Conservation (phyloP, 2,888 invertebrate genomes). For the Abrostola tripartita region DNA sequence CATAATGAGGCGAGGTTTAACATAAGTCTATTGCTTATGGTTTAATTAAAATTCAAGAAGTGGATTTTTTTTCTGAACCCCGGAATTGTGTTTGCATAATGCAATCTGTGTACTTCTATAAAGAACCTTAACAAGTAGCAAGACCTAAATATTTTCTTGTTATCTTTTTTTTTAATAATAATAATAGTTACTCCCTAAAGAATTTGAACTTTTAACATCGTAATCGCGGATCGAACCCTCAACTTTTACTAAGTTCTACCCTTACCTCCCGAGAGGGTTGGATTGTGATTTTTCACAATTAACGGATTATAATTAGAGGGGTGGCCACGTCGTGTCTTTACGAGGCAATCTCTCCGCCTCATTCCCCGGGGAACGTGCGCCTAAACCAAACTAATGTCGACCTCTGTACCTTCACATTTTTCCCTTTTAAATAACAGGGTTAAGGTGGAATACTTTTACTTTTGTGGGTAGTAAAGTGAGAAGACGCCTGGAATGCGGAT, state of each 20-base stretch:
- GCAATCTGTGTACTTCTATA: background rate
- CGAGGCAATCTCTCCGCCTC: constrained; percentile 63
- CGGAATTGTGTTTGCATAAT: too few species aligned
- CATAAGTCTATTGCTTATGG: too few species aligned
- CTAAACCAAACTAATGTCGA: constrained; percentile 51
- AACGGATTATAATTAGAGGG: constrained; percentile 78
- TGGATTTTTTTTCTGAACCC: too few species aligned
- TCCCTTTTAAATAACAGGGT: constrained; percentile 52
- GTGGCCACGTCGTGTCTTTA: constrained; percentile 71
- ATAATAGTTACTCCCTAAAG: background rate
- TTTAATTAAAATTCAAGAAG: too few species aligned
- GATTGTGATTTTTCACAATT: constrained; percentile 71
- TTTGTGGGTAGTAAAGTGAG: constrained; percentile 42
- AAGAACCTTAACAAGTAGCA: background rate
- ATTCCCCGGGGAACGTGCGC: constrained; percentile 60
- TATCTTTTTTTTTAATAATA: background rate
- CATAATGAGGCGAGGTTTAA: too few species aligned
- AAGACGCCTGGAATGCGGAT: constrained; percentile 43
- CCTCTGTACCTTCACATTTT: constrained; percentile 45
- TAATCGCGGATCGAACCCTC: constrained; percentile 33
- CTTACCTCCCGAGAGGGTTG: constrained; percentile 38
- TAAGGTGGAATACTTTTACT: constrained; percentile 54
- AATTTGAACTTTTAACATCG: constrained; percentile 27
- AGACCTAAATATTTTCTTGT: too few species aligned
- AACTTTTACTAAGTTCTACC: constrained; percentile 37